A percentile compares a stretch with the other conserved stretches of the same genome.
Evolutionary conservation across 2,888 invertebrate genomes (phyloP).

Genomic region (Marasmarcha lunaedactyla): DNA sequence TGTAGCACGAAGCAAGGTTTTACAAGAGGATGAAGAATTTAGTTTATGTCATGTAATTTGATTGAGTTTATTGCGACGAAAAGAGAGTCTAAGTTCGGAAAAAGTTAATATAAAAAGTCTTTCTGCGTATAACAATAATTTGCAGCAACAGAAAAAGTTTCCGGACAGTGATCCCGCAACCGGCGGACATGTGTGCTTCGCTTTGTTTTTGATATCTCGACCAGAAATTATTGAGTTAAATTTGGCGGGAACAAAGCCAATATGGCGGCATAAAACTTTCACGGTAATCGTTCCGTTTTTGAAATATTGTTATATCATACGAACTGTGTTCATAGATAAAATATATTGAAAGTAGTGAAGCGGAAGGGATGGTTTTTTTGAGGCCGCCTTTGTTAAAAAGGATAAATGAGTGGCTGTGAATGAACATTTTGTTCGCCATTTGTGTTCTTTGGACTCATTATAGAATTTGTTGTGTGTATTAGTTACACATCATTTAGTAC

Average conservation of each 20-base stretch:
- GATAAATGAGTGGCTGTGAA: background rate
- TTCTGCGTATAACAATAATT: too few relatives aligned
- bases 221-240: conserved; percentile 31
- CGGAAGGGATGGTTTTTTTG: background rate
- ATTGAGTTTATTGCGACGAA: too few relatives aligned
- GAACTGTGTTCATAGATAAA: background rate
- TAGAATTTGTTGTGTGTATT: too few relatives aligned
- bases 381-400: background rate
- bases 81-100: too few relatives aligned
- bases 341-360: background rate
- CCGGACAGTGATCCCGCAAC: conserved; percentile 19
- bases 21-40: too few relatives aligned
- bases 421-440: background rate
- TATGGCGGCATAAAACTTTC: conserved; percentile 6
- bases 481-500: too few relatives aligned
- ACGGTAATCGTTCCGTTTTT: conserved; percentile 8
- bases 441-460: too few relatives aligned
- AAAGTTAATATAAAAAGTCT: too few relatives aligned
- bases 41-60: too few relatives aligned
- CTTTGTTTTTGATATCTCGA: conserved; percentile 26
- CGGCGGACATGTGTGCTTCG: conserved; percentile 4
- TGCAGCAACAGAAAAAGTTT: conserved; percentile 36
- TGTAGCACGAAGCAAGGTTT: too few relatives aligned
- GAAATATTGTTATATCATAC: conserved; percentile 4
- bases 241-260: conserved; percentile 12